Conservation (phyloP, 2,113 vertebrate genomes). For the Merops nubicus region DNA sequence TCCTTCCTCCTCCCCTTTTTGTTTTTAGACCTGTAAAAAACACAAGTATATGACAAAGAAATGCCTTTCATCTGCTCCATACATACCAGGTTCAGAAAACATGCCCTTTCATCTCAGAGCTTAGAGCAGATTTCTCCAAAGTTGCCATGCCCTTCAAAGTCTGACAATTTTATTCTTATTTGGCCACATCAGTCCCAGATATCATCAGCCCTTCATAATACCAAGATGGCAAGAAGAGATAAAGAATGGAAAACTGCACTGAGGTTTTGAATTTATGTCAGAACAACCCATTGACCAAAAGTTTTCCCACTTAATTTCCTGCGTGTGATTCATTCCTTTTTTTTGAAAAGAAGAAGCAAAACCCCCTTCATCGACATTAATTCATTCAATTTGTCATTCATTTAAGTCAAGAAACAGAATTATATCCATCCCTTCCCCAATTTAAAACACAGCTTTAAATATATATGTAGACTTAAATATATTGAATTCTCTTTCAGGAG, state of each 20-base stretch:
- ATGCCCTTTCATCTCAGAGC: not conserved
- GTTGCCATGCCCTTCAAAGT: not conserved
- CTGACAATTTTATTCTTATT: not conserved
- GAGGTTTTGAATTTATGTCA: not conserved
- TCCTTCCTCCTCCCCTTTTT: accelerated
- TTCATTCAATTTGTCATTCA: not conserved
- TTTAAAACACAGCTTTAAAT: not conserved
- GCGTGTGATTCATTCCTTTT: not conserved
- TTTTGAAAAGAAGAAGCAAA: not conserved
- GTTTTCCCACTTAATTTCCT: not conserved
- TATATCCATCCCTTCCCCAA: not conserved
- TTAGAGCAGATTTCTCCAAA: not conserved
- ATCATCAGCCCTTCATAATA: not conserved
- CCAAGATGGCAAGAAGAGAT: not conserved
- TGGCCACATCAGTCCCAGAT: not conserved
- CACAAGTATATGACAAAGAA: not conserved
- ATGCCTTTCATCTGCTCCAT: not conserved
- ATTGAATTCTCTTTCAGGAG: not conserved
- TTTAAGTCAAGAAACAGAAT: not conserved
- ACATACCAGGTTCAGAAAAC: not conserved
- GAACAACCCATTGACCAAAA: not conserved
- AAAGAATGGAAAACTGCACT: not conserved
- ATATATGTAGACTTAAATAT: not conserved
- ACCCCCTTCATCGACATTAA: not conserved
- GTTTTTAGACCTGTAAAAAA: not conserved